A percentile compares a stretch with the other conserved stretches of the same genome.
Conservation (phyloP, 2,888 invertebrate species). For the Cryptocephalus moraei region DNA sequence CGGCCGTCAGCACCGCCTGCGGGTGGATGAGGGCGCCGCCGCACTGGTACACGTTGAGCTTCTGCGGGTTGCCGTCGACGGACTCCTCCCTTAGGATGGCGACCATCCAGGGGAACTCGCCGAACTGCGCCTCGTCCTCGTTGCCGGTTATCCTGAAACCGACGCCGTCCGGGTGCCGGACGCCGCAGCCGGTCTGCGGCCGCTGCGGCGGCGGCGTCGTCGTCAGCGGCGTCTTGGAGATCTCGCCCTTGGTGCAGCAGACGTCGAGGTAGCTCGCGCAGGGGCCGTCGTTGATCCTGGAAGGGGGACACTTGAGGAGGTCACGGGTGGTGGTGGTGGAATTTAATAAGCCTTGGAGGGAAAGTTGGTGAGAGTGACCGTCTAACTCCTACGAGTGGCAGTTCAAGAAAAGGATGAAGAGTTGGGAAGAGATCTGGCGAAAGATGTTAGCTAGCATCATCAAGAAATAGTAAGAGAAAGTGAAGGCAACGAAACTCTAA, state of each 20-base stretch:
- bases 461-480: too few relatives aligned
- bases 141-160: conserved; percentile 61
- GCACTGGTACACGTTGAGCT: conserved; percentile 38
- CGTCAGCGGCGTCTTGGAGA: conserved; percentile 19
- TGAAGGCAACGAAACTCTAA: too few relatives aligned
- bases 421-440: not conserved
- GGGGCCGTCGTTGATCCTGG: conserved; percentile 21
- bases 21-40: conserved; percentile 74
- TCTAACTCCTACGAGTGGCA: too few relatives aligned
- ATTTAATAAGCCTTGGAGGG: too few relatives aligned
- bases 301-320: conserved; percentile 4
- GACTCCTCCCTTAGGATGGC: conserved; percentile 50
- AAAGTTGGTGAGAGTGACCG: too few relatives aligned
- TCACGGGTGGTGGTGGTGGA: too few relatives aligned
- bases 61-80: conserved; percentile 36
- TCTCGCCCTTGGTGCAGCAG: conserved; percentile 40
- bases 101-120: conserved; percentile 80
- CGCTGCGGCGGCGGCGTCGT: conserved; percentile 17
- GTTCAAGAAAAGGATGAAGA: not conserved
- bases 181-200: conserved; percentile 52
- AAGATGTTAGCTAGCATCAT: too few relatives aligned
- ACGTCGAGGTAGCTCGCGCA: conserved; percentile 45
- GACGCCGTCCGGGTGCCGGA: conserved; percentile 60
- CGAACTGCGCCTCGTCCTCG: conserved; percentile 63
- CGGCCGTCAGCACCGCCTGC: conserved; percentile 66